Evolutionary conservation across 1,140 invertebrate genomes (phyloP).

Genomic region (Nephotettix cincticeps): DNA sequence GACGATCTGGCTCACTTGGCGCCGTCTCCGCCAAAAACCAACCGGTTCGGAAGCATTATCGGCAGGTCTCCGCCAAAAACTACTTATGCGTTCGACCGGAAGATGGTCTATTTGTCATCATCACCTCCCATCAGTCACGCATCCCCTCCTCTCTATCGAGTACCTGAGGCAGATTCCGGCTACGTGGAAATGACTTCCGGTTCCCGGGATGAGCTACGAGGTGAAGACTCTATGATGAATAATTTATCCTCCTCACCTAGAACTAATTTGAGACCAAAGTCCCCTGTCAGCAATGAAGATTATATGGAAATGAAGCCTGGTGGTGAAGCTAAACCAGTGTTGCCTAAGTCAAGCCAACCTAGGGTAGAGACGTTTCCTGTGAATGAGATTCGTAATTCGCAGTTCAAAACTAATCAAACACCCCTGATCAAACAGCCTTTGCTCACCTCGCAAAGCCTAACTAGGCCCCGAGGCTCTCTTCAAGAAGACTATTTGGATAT

Average conservation of each 20-base stretch:
- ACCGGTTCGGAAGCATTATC: slow-evolving; percentile 25
- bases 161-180: slow-evolving; percentile 38
- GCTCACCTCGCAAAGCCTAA: slow-evolving; percentile 31
- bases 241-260: slow-evolving; percentile 26
- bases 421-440: slow-evolving; percentile 33
- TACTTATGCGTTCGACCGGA: slow-evolving; percentile 13
- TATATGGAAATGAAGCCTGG: slow-evolving; percentile 52
- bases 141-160: slow-evolving; percentile 33
- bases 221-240: slow-evolving; percentile 27
- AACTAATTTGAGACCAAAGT: slow-evolving; percentile 32
- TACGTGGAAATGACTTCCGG: slow-evolving; percentile 44
- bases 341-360: slow-evolving; percentile 32
- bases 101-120: slow-evolving; percentile 26
- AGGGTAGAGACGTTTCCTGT: slow-evolving; percentile 33
- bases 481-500: slow-evolving; percentile 50
- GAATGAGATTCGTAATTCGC: slow-evolving; percentile 8
- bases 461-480: slow-evolving; percentile 20
- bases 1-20: slow-evolving; percentile 15
- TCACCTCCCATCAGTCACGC: slow-evolving; percentile 33
- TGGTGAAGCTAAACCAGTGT: slow-evolving; percentile 35
- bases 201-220: slow-evolving; percentile 23
- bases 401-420: slow-evolving; percentile 17
- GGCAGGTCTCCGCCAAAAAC: slow-evolving; percentile 38
- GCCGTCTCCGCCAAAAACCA: slow-evolving; percentile 31
- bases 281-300: slow-evolving; percentile 23